Base-by-base conservation (phyloP, 2,888 invertebrate genomes). In the Galeruca laticollis region DNA sequence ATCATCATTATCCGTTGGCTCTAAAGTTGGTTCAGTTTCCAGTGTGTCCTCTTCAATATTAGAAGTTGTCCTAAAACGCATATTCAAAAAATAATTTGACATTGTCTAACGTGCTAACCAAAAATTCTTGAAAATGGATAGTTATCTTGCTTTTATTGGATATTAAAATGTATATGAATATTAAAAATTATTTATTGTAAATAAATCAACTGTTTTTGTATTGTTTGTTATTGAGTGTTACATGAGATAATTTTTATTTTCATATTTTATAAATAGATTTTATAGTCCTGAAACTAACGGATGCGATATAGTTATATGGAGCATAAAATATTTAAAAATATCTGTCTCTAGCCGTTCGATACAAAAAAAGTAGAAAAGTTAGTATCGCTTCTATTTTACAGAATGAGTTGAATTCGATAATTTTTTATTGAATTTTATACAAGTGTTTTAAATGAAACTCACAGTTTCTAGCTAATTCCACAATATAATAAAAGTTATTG, bases 171-270 rank as follows among this genome's bases (percentile, higher is more conserved):
- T 15, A 18, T 26, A 26, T 47, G 18, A 18, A 47, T 18, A 18
- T 47, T 15, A 47, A 47, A 47, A 47, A 47, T n/a, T 15, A 18
- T 18, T 18, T 47, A 47, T 18, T 47, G 47, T 18, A 18, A 47
- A 47, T 47, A 18, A 47, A 47, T 47, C 9, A 47, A 47, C 47
- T 18, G 18, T 35, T 47, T 35, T 26, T 68, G 62, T 62, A 57
- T 43, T 68, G 15, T 68, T 60, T 62, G 49, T 51, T 47, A 47
- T 47, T 18, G 47, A 54, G 60, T 18, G 40, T 11, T 60, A 54
- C 43, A 56, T 68, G 68, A 69, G 69, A 71, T 71, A 71, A 71
- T 68, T 71, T 71, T 71, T 71, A 71, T 71, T 71, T 71, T 57
- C 60, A 71, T 66, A 69, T 47, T 69, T 56, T 71, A 71, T 47